Evolutionary conservation across 2,888 invertebrate genomes (phyloP).

Genomic region (Penaeus monodon): DNA sequence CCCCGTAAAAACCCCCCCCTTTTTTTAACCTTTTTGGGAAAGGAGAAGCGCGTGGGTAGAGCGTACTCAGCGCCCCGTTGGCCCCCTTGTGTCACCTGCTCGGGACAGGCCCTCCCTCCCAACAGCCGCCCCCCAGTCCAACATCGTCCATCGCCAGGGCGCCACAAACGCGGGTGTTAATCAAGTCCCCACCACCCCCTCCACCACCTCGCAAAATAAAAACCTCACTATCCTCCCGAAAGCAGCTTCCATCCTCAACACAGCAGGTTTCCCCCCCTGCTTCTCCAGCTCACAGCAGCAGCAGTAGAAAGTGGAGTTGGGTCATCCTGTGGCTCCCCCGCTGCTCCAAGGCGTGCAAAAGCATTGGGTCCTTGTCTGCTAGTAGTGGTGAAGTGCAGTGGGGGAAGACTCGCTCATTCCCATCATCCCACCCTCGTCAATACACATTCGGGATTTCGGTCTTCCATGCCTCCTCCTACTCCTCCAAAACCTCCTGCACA

Average conservation of each 20-base stretch:
- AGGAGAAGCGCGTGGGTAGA: constrained; percentile 58
- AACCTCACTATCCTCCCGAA: constrained; percentile 43
- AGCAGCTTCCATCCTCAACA: constrained; percentile 11
- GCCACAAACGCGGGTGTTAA: constrained; percentile 57
- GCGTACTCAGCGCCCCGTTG: constrained; percentile 57
- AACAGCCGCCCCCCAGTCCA: constrained; percentile 52
- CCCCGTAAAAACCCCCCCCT: no score
- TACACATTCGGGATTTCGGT: constrained; percentile 24
- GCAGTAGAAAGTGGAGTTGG: constrained; percentile 54
- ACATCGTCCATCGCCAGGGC: constrained; percentile 57
- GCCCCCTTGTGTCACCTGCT: constrained; percentile 54
- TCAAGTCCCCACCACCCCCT: constrained; percentile 60
- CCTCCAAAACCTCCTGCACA: constrained; percentile 56
- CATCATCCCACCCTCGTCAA: not conserved
- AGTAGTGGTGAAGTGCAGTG: constrained; percentile 57
- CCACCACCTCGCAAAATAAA: constrained; percentile 60
- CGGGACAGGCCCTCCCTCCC: constrained; percentile 34
- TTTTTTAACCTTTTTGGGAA: no score
- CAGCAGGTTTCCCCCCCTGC: constrained; percentile 52
- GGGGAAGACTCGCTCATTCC: constrained; percentile 41
- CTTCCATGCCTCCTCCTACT: constrained; percentile 43
- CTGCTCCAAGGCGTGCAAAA: constrained; percentile 55
- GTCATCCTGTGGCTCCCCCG: constrained; percentile 51
- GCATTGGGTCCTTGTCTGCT: constrained; percentile 54
- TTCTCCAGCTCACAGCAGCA: constrained; percentile 59